Evolutionary conservation across 2,797 vertebrate genomes (phyloP), one percentile per base, ranked within the genome.

Genomic region (Sebastolobus alascanus): DNA sequence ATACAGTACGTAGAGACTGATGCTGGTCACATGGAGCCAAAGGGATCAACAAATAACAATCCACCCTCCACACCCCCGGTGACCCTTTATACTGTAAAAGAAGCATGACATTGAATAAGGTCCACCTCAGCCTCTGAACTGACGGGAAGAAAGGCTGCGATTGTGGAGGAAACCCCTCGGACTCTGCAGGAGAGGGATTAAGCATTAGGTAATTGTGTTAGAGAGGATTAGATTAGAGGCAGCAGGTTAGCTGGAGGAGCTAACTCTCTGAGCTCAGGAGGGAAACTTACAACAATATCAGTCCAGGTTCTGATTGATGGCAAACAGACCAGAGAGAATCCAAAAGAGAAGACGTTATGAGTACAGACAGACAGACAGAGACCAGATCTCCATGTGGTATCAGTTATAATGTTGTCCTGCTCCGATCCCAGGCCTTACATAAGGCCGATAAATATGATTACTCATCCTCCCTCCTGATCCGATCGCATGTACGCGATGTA

Each of bases 131-230:
- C 52, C 33, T 50, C 40, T 27, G 35, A 54, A 38, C 59, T 12
- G 61, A 70, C 29, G 35, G n/a, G 43, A 77, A 88, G 79, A 89
- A 87, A 74, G 87, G 79, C 75, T 0, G 74, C 6, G 67, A 86
- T 68, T 84, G 87, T 75, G 61, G 68, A 88, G 78, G 84, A 83
- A 90, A 66, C 74, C 80, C 75, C 72, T 84, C 52, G 7, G 78
- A 84, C 74, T 63, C 56, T 66, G 72, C 61, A 63, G 77, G 81
- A 76, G 77, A 60, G 13, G 85, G 93, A 94, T 94, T 94, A 93
- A 43, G 71, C 55, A 63, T 90, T 89, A 86, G 87, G 78, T 94
- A 94, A 96, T 87, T 92, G 90, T 91, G 90, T 94, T 93, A 93
- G 73, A 90, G 75, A 79, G 91, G 93, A 95, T 95, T 92, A 94